phyloP scores from a whole-genome alignment of 2,113 vertebrate genomes.

The Carassius gibelio region DNA sequence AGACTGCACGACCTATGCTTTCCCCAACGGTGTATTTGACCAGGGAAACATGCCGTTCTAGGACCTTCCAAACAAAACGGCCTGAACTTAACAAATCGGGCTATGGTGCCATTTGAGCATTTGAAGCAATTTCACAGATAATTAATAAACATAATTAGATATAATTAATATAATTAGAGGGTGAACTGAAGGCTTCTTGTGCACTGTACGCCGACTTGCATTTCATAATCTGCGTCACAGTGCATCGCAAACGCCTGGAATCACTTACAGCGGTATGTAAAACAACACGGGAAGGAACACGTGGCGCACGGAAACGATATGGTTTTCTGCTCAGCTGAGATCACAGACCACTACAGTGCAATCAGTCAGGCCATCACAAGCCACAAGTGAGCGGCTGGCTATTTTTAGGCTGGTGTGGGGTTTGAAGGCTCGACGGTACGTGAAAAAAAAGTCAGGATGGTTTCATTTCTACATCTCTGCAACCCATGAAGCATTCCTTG shows the following conservation, averaged over 20 bases:
- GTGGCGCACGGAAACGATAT: conserved; percentile 66
- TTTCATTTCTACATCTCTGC: background rate
- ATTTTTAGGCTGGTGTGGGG: conserved; percentile 8
- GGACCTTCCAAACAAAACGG: conserved; percentile 48
- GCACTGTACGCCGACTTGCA: conserved; percentile 7
- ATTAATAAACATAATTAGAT: conserved; percentile 76
- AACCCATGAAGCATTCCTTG: background rate
- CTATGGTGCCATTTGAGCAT: conserved; percentile 50
- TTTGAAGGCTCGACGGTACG: background rate
- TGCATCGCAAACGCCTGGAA: conserved; percentile 65
- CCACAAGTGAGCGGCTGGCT: conserved; percentile 13
- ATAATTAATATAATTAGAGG: conserved; percentile 69
- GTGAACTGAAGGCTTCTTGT: conserved; percentile 12
- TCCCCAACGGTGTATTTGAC: conserved; percentile 21
- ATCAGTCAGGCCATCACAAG: conserved; percentile 41
- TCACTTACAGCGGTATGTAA: conserved; percentile 69
- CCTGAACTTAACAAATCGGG: background rate
- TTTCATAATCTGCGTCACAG: conserved; percentile 63
- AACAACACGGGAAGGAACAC: conserved; percentile 64
- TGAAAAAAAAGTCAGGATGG: background rate
- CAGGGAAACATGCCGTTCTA: conserved; percentile 35
- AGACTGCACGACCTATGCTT: conserved; percentile 13
- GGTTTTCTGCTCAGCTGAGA: conserved; percentile 35
- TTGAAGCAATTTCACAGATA: conserved; percentile 76
- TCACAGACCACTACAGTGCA: conserved; percentile 28